A percentile compares a stretch with the other conserved stretches of the same genome.
Conservation (phyloP, 2,888 invertebrate genomes). For the Amphipyra tragopoginis region DNA sequence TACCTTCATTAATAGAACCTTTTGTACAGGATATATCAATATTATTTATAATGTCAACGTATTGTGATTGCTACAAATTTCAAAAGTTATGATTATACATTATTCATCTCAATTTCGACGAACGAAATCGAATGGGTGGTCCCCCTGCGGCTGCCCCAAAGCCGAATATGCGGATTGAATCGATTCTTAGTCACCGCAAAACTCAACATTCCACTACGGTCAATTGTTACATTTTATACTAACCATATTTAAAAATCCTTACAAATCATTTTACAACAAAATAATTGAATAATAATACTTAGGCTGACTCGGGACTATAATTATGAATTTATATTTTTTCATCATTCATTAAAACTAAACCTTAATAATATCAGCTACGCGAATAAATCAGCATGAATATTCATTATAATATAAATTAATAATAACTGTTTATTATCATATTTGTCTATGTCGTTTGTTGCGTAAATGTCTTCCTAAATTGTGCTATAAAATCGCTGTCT, state of each 20-base stretch:
- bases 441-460: slow-evolving; percentile 78
- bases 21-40: slow-evolving; percentile 40
- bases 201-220: slow-evolving; percentile 51
- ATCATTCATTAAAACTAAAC: slow-evolving; percentile 75
- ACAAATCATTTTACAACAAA: slow-evolving; percentile 65
- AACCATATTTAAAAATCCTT: slow-evolving; percentile 60
- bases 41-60: slow-evolving; percentile 39
- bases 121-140: slow-evolving; percentile 50
- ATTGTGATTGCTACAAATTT: slow-evolving; percentile 28
- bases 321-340: slow-evolving; percentile 65
- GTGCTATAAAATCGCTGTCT: slow-evolving; percentile 74
- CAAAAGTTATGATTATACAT: slow-evolving; percentile 18
- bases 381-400: slow-evolving; percentile 76
- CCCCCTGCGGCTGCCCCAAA: slow-evolving; percentile 53
- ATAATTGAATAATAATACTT: slow-evolving; percentile 79
- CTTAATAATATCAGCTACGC: slow-evolving; percentile 82
- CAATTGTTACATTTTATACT: slow-evolving; percentile 63
- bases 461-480: slow-evolving; percentile 75
- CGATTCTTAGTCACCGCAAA: slow-evolving; percentile 33
- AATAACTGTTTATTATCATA: slow-evolving; percentile 69
- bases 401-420: slow-evolving; percentile 69
- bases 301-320: slow-evolving; percentile 78
- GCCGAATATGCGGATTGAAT: slow-evolving; percentile 35
- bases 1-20: slow-evolving; percentile 41
- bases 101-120: slow-evolving; percentile 31